Percentiles rank a stretch among this genome's conserved stretches.
Evolutionary conservation across 2,888 invertebrate genomes (phyloP).

Genomic region (Pimpla rufipes): DNA sequence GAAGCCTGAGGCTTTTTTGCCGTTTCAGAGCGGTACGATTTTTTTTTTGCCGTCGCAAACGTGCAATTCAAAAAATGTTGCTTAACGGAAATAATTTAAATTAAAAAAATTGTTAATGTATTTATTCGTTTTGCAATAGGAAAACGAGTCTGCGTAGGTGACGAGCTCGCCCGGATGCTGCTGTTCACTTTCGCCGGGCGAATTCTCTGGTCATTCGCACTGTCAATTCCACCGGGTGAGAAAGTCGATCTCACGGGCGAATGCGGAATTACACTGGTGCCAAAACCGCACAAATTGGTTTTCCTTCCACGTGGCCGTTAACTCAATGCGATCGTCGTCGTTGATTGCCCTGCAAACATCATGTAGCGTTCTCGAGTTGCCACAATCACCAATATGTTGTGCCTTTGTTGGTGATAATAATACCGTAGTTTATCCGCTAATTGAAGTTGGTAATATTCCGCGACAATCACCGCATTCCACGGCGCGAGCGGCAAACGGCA

Average conservation of each 20-base stretch:
- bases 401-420: slow-evolving; percentile 19
- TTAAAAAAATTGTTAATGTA: neutral
- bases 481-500: neutral
- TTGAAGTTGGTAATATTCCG: slow-evolving; percentile 42
- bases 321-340: slow-evolving; percentile 3
- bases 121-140: slow-evolving; percentile 86
- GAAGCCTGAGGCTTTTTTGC: slow-evolving; percentile 91
- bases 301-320: slow-evolving; percentile 78
- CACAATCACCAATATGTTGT: slow-evolving; percentile 10
- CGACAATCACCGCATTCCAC: slow-evolving; percentile 9
- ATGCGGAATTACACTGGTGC: slow-evolving; percentile 91
- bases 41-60: neutral
- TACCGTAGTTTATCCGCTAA: slow-evolving; percentile 9
- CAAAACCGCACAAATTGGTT: slow-evolving; percentile 87
- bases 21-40: slow-evolving; percentile 92
- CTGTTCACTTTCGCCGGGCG: slow-evolving; percentile 88
- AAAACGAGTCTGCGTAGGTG: slow-evolving; percentile 94
- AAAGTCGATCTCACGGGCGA: slow-evolving; percentile 89
- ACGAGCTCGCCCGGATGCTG: slow-evolving; percentile 92
- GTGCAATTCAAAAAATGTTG: no score
- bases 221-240: slow-evolving; percentile 84
- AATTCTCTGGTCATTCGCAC: slow-evolving; percentile 87
- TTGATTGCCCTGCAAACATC: slow-evolving; percentile 32
- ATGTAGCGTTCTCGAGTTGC: neutral
- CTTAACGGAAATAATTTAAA: no score